Percentiles rank a stretch among this genome's conserved stretches.
Conservation (phyloP, 2,113 vertebrate species). For the Paedocypris sp. region DNA sequence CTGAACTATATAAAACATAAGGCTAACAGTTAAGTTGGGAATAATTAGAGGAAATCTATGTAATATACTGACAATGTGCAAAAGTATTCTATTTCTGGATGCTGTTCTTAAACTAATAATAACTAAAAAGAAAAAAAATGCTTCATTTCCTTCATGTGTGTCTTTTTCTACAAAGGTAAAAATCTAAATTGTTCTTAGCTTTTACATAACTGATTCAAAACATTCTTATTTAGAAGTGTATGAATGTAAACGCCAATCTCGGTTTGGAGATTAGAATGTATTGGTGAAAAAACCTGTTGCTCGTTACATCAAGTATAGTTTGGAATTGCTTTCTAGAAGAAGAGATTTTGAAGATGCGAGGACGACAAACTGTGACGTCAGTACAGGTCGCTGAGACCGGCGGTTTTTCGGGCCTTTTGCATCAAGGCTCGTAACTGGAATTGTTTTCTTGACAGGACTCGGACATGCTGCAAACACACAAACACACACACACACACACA, state of each 20-base stretch:
- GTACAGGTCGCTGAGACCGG: constrained; percentile 94
- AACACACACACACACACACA: constrained; percentile 13
- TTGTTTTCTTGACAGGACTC: constrained; percentile 92
- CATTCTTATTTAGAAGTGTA: neutral
- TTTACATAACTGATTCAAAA: neutral
- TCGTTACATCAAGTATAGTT: no score
- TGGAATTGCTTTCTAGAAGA: no score
- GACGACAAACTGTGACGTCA: constrained; percentile 46
- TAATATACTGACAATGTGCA: no score
- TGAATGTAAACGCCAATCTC: neutral
- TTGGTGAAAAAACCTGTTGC: no score
- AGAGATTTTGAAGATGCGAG: neutral
- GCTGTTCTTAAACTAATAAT: no score
- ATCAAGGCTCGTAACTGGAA: constrained; percentile 96
- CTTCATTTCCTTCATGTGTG: neutral
- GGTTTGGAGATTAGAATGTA: no score
- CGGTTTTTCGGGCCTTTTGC: constrained; percentile 98
- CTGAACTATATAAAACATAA: neutral
- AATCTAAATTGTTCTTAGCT: constrained; percentile 3
- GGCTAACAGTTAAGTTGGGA: neutral
- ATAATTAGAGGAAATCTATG: neutral
- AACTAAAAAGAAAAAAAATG: no score
- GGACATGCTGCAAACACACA: constrained; percentile 72
- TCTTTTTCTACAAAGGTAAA: neutral
- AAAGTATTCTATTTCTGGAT: no score